Percentiles rank a stretch among this genome's conserved stretches.
These are phyloP conservation scores for Beris chalybata DNA, from an alignment of 2,888 invertebrate species.

Conservation along the genomic window DNA sequence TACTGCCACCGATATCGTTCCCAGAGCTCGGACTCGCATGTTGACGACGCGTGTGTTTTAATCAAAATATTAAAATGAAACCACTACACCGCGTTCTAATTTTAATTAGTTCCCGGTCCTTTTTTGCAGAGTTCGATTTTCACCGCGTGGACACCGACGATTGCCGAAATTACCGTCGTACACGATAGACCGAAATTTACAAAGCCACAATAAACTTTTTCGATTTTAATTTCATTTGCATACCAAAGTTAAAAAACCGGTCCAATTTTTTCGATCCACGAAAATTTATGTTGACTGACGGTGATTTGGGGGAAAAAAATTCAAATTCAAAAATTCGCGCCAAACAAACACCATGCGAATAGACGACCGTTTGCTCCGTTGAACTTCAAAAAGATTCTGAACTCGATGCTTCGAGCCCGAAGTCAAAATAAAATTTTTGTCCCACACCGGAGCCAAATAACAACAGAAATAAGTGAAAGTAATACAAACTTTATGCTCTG, in stretches of 20 bases:
- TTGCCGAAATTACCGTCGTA: slow-evolving; percentile 1
- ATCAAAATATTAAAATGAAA: slow-evolving; percentile 36
- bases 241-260: slow-evolving; percentile 22
- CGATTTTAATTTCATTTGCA: slow-evolving; percentile 32
- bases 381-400: slow-evolving; percentile 10
- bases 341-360: neutral
- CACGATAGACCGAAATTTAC: slow-evolving; percentile 12
- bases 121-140: neutral
- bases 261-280: neutral
- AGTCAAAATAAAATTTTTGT: slow-evolving; percentile 20
- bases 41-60: slow-evolving; percentile 1
- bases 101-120: slow-evolving; percentile 36
- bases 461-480: slow-evolving; percentile 35
- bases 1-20: slow-evolving; percentile 39
- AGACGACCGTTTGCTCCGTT: neutral
- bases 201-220: slow-evolving; percentile 31
- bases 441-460: slow-evolving; percentile 7
- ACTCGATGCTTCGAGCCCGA: neutral
- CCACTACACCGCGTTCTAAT: slow-evolving; percentile 10
- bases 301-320: too few species aligned
- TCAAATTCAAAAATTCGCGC: slow-evolving; percentile 13
- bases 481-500: slow-evolving; percentile 21
- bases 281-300: neutral
- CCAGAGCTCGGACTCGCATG: slow-evolving; percentile 29
- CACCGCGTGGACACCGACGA: neutral